These are phyloP conservation scores for Oenanthe melanoleuca DNA, from an alignment of 2,113 vertebrate genomes.

Conservation along the genomic window DNA sequence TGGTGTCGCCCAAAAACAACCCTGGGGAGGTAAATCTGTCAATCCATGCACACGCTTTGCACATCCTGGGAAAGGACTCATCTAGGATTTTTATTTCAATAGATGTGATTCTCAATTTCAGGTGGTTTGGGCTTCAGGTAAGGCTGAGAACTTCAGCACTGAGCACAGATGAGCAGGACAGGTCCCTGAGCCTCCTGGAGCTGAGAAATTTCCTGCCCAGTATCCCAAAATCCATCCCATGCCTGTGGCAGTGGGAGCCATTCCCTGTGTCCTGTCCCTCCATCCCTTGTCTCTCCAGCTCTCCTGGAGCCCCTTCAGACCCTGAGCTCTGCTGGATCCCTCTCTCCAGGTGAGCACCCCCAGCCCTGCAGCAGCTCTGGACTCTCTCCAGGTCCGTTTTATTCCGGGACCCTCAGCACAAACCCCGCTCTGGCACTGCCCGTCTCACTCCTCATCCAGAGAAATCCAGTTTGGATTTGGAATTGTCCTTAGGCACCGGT, in stretches of 20 bases:
- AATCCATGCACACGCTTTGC: fast-evolving
- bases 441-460: fast-evolving
- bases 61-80: neutral
- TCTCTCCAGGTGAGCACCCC: neutral
- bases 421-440: too few species aligned
- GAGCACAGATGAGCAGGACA: neutral
- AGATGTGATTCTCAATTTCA: neutral
- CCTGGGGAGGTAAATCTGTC: neutral
- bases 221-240: neutral
- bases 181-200: too few species aligned
- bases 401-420: too few species aligned
- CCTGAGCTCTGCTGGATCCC: neutral
- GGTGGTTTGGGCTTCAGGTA: neutral
- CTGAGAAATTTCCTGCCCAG: neutral
- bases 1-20: neutral
- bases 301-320: neutral
- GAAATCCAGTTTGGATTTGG: neutral
- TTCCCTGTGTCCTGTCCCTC: neutral
- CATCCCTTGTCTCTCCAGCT: neutral
- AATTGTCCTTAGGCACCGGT: fast-evolving
- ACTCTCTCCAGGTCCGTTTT: neutral
- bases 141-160: neutral
- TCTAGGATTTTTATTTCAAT: fast-evolving
- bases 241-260: neutral
- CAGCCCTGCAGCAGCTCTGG: neutral